Percentiles rank a stretch among this genome's conserved stretches.
These are phyloP conservation scores for Aromia moschata DNA, from an alignment of 2,888 invertebrate species.

Conservation along the genomic window DNA sequence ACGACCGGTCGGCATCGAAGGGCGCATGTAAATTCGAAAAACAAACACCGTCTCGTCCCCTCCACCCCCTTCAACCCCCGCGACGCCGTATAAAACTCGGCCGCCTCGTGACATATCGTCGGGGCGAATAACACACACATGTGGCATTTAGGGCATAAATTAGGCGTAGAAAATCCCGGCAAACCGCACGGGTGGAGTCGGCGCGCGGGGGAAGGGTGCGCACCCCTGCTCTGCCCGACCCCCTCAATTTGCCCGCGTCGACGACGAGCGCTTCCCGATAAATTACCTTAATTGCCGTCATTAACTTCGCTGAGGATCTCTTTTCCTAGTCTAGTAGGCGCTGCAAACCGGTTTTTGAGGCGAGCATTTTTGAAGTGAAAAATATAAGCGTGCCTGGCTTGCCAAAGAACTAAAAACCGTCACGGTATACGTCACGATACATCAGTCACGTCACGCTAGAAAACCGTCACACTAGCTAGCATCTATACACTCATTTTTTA, in stretches of 20 bases:
- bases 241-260: conserved; percentile 50
- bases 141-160: conserved; percentile 54
- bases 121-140: conserved; percentile 51
- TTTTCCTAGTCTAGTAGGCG: too few relatives aligned
- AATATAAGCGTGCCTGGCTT: too few relatives aligned
- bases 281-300: conserved; percentile 61
- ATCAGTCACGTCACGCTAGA: too few relatives aligned
- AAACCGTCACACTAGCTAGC: too few relatives aligned
- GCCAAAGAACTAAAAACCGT: too few relatives aligned
- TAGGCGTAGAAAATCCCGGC: conserved; percentile 58
- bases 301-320: conserved; percentile 57
- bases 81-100: conserved; percentile 47
- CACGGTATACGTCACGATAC: too few relatives aligned
- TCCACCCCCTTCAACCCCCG: too few relatives aligned
- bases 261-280: conserved; percentile 54
- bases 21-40: conserved; percentile 48
- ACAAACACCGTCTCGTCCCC: conserved; percentile 52
- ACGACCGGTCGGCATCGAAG: conserved; percentile 5
- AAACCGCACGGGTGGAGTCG: conserved; percentile 57
- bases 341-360: too few relatives aligned
- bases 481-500: too few relatives aligned
- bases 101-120: conserved; percentile 52
- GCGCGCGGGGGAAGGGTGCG: conserved; percentile 40
- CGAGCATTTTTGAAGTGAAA: too few relatives aligned
- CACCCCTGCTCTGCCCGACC: conserved; percentile 43